Conservation (phyloP, 2,797 vertebrate genomes). For the Tarsius wallacei region DNA sequence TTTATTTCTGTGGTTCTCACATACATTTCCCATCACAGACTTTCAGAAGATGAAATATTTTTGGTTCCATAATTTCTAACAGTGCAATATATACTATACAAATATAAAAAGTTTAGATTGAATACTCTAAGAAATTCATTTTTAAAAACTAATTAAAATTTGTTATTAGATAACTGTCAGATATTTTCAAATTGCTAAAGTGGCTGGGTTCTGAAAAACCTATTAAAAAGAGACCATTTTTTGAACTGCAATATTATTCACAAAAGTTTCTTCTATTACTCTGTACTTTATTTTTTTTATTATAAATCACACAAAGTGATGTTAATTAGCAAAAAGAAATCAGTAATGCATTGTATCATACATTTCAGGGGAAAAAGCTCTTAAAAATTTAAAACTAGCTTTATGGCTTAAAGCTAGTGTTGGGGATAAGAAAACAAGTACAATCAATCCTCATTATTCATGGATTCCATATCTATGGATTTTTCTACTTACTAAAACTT, state of each 20-base stretch:
- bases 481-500: conserved; percentile 50
- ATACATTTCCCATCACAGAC: conserved; percentile 2
- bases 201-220: conserved; percentile 68
- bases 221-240: conserved; percentile 53
- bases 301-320: conserved; percentile 50
- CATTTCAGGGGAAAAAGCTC: neutral
- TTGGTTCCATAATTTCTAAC: conserved; percentile 67
- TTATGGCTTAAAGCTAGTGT: conserved; percentile 23
- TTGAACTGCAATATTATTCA: conserved; percentile 56
- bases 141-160: conserved; percentile 67
- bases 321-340: conserved; percentile 64
- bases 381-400: conserved; percentile 32
- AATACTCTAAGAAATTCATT: conserved; percentile 66
- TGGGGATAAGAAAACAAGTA: conserved; percentile 57
- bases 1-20: conserved; percentile 70
- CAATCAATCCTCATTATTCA: neutral
- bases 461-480: conserved; percentile 1
- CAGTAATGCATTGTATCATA: conserved; percentile 25
- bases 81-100: conserved; percentile 10
- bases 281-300: conserved; percentile 30
- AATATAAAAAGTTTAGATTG: conserved; percentile 60
- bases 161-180: conserved; percentile 52
- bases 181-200: conserved; percentile 68
- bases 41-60: conserved; percentile 73
- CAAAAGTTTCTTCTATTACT: conserved; percentile 66